Base-by-base conservation (phyloP, 2,888 invertebrate species). In the Euzetes globulus region DNA sequence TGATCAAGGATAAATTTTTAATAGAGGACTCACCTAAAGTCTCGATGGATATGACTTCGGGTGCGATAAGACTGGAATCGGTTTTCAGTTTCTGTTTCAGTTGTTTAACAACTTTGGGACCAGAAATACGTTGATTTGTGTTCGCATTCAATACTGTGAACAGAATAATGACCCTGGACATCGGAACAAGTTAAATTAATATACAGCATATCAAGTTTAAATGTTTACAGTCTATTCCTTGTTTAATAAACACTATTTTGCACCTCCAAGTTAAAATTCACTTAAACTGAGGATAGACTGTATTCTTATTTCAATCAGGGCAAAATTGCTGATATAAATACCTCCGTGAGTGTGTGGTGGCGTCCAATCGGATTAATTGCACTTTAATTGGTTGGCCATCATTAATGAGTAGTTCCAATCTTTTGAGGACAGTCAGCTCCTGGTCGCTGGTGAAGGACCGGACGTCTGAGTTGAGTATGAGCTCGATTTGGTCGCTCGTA, bases 401-500 rank as follows among this genome's bases (percentile, higher is more conserved):
- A 76, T 82, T 88, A 5, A 33, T 60, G 0, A 94, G 84, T 80
- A 94, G 85, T 68, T 90, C 88, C 80, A 93, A 85, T 83, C 93
- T 92, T 78, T 91, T 89, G 70, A 90, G 87, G 52, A 94, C 84
- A 1, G 89, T 78, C 77, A 82, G 88, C 79, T 90, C 87, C 80
- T 91, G 90, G 1, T 87, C 87, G 80, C 89, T 86, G 0, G 88
- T 88, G 77, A 91, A 84, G 73, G 86, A 84, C 68, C 86, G 85
- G 0, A 91, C 87, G 72, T 90, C 90, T 72, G 90, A 87, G 79
- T 91, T 90, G 5, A 94, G 84, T 0, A 90, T 89, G 81, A 95
- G 84, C 83, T 94, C 92, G 6, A 94, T 88, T 68, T 93, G 85
- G 82, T 91, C 88, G 80, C 88, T 86, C 72, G 90, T 84, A 79